A percentile compares a stretch with the other conserved stretches of the same genome.
Conservation (phyloP, 2,888 invertebrate genomes). For the Caenorhabditis angaria region DNA sequence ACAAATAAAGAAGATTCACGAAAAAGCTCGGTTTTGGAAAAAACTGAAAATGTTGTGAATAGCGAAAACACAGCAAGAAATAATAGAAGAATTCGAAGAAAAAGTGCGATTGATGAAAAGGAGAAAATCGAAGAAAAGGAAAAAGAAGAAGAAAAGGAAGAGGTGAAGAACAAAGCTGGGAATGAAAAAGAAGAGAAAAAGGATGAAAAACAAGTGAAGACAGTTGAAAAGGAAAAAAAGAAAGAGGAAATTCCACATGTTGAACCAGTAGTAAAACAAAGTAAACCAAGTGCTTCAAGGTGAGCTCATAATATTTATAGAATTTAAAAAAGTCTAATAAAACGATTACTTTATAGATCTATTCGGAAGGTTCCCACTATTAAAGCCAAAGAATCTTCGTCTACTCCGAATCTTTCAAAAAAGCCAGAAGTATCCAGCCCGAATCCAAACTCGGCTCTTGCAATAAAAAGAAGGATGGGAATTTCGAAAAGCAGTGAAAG, state of each 20-base stretch:
- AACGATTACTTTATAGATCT: no score
- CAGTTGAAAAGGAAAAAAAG: not conserved
- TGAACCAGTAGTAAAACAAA: no score
- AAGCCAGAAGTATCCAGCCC: no score
- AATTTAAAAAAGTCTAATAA: no score
- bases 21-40: not conserved
- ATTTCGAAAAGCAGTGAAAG: not conserved
- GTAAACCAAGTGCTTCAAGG: no score
- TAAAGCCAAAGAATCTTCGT: no score
- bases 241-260: no score
- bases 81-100: not conserved
- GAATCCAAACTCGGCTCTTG: conserved; percentile 22
- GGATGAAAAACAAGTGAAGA: not conserved
- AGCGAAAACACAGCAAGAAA: not conserved
- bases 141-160: not conserved
- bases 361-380: no score
- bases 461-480: conserved; percentile 9
- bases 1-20: not conserved
- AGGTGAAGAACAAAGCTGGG: not conserved
- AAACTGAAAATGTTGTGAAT: not conserved
- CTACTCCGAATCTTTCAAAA: no score
- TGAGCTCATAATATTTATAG: no score
- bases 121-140: not conserved
- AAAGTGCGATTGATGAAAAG: not conserved
- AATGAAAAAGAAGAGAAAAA: not conserved